A percentile compares a stretch with the other conserved stretches of the same genome.
Conservation (phyloP, 2,797 vertebrate species). For the Siniperca obscura region DNA sequence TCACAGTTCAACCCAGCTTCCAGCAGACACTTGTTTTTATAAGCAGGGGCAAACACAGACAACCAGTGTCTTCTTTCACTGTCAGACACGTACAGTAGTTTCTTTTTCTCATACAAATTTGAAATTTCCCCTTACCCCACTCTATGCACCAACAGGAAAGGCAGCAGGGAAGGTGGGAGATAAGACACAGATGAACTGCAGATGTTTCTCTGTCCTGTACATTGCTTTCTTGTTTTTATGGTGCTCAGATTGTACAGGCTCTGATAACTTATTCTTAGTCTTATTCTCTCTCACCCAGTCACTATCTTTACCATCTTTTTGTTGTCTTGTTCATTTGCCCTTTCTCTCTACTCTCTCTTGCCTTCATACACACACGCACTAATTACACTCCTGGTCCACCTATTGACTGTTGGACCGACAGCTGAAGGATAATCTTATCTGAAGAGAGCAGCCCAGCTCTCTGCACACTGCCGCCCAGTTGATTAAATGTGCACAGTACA, state of each 20-base stretch:
- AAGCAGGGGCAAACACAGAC: neutral
- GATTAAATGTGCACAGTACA: conserved; percentile 71
- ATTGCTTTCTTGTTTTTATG: conserved; percentile 17
- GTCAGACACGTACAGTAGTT: neutral
- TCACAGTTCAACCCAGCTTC: neutral
- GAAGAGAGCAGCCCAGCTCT: conserved; percentile 55
- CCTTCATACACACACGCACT: conserved; percentile 36
- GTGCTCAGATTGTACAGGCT: neutral
- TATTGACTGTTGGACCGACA: conserved; percentile 64
- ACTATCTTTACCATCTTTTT: conserved; percentile 35
- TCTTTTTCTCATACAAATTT: neutral
- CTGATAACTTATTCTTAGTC: neutral
- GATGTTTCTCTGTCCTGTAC: neutral
- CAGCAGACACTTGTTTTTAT: neutral
- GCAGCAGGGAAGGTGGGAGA: neutral
- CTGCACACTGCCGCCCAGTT: conserved; percentile 52
- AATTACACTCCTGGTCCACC: conserved; percentile 68
- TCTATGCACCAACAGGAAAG: neutral
- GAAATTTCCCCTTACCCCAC: neutral
- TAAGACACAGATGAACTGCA: neutral
- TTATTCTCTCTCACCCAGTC: conserved; percentile 10
- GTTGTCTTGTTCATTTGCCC: conserved; percentile 43
- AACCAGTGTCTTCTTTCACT: neutral
- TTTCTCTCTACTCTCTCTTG: conserved; percentile 29
- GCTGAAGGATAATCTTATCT: conserved; percentile 75